Percentiles rank a stretch among this genome's conserved stretches.
Evolutionary conservation across 2,888 invertebrate genomes (phyloP).

Genomic region (Orthonychiurus folsomi): DNA sequence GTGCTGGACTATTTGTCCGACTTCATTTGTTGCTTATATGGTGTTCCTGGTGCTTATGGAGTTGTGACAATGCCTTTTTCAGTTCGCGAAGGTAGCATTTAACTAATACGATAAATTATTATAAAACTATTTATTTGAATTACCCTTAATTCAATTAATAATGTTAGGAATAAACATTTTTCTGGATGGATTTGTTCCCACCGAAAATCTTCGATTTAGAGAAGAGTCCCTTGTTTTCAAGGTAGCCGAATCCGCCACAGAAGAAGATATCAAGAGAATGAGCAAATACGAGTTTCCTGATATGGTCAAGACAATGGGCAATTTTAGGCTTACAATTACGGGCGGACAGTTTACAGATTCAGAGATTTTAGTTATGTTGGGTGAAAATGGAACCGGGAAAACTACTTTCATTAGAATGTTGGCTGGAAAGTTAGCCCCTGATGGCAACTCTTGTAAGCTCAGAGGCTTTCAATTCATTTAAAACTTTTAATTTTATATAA

Average conservation of each 20-base stretch:
- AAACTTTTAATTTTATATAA: constrained; percentile 22
- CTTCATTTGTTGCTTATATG: constrained; percentile 97
- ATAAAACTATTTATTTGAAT: neutral
- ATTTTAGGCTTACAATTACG: constrained; percentile 68
- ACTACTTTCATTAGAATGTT: constrained; percentile 98
- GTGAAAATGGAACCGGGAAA: constrained; percentile 98
- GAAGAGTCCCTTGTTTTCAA: constrained; percentile 95
- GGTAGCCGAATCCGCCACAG: constrained; percentile 93
- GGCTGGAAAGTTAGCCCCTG: constrained; percentile 88
- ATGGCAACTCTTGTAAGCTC: constrained; percentile 62
- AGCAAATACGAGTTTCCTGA: constrained; percentile 91
- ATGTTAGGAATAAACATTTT: constrained; percentile 87
- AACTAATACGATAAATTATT: neutral
- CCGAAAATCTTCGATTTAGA: constrained; percentile 96
- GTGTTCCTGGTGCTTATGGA: constrained; percentile 96
- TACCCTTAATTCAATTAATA: constrained; percentile 4
- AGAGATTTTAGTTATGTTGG: constrained; percentile 91
- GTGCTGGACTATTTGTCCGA: constrained; percentile 97
- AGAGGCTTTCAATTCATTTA: too few relatives aligned
- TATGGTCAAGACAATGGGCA: constrained; percentile 72
- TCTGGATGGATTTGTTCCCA: constrained; percentile 97
- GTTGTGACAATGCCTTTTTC: constrained; percentile 99
- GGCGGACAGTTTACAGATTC: constrained; percentile 97
- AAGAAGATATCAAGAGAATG: constrained; percentile 95
- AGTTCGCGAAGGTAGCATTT: constrained; percentile 77